These are phyloP conservation scores for Sylvilagus floridanus DNA, from an alignment of 2,797 vertebrate genomes.

Conservation along the genomic window DNA sequence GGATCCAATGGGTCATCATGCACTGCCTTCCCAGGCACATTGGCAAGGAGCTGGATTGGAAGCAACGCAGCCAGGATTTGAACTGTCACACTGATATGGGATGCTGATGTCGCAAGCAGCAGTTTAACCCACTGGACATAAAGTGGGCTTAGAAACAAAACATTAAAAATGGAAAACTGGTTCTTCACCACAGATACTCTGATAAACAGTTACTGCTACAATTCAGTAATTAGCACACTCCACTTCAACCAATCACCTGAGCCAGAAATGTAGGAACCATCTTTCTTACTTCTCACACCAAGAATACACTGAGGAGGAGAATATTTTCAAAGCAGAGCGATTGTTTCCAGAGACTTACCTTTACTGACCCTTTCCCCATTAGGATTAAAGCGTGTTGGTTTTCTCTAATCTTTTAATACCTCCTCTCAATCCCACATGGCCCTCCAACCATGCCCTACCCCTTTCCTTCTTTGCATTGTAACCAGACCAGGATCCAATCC, in stretches of 20 bases:
- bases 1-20: too few species aligned
- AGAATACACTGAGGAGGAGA: not conserved
- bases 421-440: not conserved
- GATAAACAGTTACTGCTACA: not conserved
- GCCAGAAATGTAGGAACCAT: not conserved
- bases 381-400: not conserved
- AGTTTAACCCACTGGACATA: too few species aligned
- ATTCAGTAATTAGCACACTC: not conserved
- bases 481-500: not conserved
- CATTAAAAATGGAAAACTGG: not conserved
- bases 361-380: not conserved
- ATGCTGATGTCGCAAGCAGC: too few species aligned
- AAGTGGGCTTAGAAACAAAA: not conserved
- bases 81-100: too few species aligned
- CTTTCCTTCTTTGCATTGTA: not conserved
- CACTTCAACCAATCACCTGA: not conserved
- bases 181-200: not conserved
- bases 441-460: not conserved
- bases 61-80: too few species aligned
- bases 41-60: too few species aligned
- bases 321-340: not conserved
- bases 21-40: too few species aligned
- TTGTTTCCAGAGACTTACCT: not conserved
- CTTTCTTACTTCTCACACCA: not conserved
- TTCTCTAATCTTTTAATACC: constrained; percentile 25